Evolutionary conservation across 2,797 vertebrate genomes (phyloP).

Genomic region (Chaetodon trifasciatus): DNA sequence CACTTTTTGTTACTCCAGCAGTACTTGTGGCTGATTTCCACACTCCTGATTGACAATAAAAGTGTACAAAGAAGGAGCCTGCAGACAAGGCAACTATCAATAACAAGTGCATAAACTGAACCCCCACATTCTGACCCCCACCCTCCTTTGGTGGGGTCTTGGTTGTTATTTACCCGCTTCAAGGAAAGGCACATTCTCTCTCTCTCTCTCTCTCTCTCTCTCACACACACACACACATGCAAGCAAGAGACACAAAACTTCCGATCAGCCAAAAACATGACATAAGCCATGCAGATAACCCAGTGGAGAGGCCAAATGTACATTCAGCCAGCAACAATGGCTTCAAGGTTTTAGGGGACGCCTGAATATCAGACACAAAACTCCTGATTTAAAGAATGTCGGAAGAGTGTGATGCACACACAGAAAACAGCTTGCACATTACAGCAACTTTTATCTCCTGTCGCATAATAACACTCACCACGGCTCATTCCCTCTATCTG

Average conservation of each 20-base stretch:
- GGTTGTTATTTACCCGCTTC: constrained; percentile 74
- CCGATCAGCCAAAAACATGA: constrained; percentile 70
- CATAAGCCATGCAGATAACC: constrained; percentile 50
- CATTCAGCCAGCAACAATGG: constrained; percentile 21
- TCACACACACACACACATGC: not conserved
- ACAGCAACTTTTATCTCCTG: constrained; percentile 24
- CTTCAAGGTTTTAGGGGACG: not conserved
- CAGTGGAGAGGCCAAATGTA: constrained; percentile 15
- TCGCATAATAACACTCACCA: constrained; percentile 32
- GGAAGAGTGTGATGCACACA: constrained; percentile 16
- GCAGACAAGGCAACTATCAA: constrained; percentile 48
- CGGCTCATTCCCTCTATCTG: constrained; percentile 48
- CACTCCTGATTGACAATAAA: constrained; percentile 19
- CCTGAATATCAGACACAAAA: constrained; percentile 12
- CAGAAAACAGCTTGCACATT: constrained; percentile 4
- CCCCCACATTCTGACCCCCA: constrained; percentile 62
- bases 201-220: no score
- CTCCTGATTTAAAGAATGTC: not conserved
- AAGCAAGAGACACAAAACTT: constrained; percentile 58
- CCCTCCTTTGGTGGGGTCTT: constrained; percentile 18
- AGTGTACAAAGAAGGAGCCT: constrained; percentile 5
- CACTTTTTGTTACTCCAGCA: not conserved
- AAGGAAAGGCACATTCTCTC: constrained; percentile 41
- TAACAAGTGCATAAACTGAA: constrained; percentile 74
- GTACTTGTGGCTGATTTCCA: not conserved